Evolutionary conservation across 2,113 vertebrate species (phyloP).

Genomic region (Marcusenius ussheri): DNA sequence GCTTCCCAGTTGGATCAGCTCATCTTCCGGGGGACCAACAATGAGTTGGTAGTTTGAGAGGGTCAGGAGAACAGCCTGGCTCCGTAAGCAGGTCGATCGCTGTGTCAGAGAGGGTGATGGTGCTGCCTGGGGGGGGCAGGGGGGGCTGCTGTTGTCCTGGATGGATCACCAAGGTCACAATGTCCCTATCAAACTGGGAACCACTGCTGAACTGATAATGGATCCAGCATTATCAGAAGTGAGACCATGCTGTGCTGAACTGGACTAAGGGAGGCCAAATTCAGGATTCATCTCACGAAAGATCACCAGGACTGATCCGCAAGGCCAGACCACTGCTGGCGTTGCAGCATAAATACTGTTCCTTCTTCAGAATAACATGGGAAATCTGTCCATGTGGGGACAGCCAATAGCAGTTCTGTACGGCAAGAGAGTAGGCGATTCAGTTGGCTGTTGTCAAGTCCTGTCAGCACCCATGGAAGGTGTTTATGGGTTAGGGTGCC

Average conservation of each 20-base stretch:
- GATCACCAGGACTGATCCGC: not conserved
- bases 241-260: not conserved
- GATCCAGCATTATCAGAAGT: not conserved
- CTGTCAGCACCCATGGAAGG: not conserved
- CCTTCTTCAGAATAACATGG: not conserved
- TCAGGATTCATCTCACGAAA: not conserved
- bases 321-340: not conserved
- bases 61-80: not conserved
- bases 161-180: not conserved
- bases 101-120: not conserved
- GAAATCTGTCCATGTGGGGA: not conserved
- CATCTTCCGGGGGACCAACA: not conserved
- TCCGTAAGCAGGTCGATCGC: not conserved
- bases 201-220: not conserved
- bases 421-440: not conserved
- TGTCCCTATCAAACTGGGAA: not conserved
- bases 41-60: not conserved
- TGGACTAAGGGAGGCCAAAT: not conserved
- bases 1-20: not conserved
- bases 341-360: not conserved
- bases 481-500: not conserved
- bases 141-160: not conserved
- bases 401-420: not conserved
- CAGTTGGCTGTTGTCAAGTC: not conserved
- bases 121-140: not conserved